A percentile compares a stretch with the other conserved stretches of the same genome.
Evolutionary conservation across 2,888 invertebrate species (phyloP).

Genomic region (Geotrupes spiniger): DNA sequence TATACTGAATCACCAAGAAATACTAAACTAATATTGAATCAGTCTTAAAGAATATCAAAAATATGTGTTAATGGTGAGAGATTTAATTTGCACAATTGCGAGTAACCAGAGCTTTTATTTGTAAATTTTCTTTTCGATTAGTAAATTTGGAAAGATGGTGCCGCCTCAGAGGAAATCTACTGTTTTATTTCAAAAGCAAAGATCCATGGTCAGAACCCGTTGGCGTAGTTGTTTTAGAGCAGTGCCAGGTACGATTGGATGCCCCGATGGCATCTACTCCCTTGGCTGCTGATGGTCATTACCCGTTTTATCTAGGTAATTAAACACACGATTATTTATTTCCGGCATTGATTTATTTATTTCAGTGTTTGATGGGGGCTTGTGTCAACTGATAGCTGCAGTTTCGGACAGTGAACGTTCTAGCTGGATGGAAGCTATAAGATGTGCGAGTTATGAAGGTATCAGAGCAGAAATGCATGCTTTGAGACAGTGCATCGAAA

Average conservation of each 20-base stretch:
- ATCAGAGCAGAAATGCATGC: constrained; percentile 71
- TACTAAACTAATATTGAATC: no score
- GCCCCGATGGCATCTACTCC: constrained; percentile 56
- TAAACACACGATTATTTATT: neutral
- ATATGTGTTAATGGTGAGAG: no score
- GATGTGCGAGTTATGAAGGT: constrained; percentile 79
- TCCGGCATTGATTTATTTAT: constrained; percentile 15
- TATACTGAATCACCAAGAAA: no score
- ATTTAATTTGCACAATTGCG: no score
- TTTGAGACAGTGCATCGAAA: constrained; percentile 59
- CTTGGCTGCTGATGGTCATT: constrained; percentile 67
- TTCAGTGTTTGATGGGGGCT: constrained; percentile 79
- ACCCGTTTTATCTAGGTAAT: constrained; percentile 79
- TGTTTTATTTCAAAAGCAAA: constrained; percentile 89
- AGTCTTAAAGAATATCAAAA: no score
- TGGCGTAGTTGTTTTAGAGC: constrained; percentile 85
- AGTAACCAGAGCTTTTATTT: no score
- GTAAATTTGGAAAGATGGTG: constrained; percentile 85
- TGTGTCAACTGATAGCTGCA: constrained; percentile 78
- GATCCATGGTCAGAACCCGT: constrained; percentile 86
- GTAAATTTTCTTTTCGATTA: constrained; percentile 37
- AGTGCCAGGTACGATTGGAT: constrained; percentile 75
- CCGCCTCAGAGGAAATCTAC: constrained; percentile 84
- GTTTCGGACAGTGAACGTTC: constrained; percentile 77
- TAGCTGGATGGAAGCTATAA: constrained; percentile 82